Evolutionary conservation across 1,140 invertebrate species (phyloP).

Genomic region (Meloidogyne chitwoodi): DNA sequence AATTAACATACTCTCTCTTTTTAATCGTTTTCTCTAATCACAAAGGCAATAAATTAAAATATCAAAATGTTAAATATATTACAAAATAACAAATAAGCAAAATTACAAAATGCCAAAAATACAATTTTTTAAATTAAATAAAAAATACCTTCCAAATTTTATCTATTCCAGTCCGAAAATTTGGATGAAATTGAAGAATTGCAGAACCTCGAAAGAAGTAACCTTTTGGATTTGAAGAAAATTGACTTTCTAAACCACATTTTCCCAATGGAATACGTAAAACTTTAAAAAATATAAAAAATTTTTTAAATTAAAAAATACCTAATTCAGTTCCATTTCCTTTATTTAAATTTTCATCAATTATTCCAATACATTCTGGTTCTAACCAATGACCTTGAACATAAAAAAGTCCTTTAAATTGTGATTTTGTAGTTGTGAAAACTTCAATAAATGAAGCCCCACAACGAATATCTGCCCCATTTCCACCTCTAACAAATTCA

Average conservation of each 20-base stretch:
- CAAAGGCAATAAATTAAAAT: no score
- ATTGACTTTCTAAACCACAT: slow-evolving; percentile 27
- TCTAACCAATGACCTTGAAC: slow-evolving; percentile 37
- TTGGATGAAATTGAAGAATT: slow-evolving; percentile 41
- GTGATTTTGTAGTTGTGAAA: slow-evolving; percentile 33
- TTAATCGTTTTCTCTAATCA: no score
- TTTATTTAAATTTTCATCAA: not conserved
- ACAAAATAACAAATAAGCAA: no score
- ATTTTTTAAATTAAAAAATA: not conserved
- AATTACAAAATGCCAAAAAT: no score
- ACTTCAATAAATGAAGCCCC: slow-evolving; percentile 28
- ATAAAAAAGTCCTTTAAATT: slow-evolving; percentile 36
- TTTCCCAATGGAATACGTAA: slow-evolving; percentile 3
- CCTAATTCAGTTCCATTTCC: slow-evolving; percentile 21
- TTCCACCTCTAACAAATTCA: slow-evolving; percentile 30
- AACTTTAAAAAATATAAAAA: not conserved
- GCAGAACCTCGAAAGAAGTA: slow-evolving; percentile 25
- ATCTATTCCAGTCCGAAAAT: slow-evolving; percentile 30
- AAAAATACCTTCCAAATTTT: not conserved
- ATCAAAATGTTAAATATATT: no score
- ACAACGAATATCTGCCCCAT: slow-evolving; percentile 40
- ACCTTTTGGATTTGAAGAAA: slow-evolving; percentile 41
- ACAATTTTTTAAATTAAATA: not conserved
- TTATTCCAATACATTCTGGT: slow-evolving; percentile 17
- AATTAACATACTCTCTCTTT: no score